phyloP scores from a whole-genome alignment of 1,140 invertebrate genomes.

The Drosophila sechellia region DNA sequence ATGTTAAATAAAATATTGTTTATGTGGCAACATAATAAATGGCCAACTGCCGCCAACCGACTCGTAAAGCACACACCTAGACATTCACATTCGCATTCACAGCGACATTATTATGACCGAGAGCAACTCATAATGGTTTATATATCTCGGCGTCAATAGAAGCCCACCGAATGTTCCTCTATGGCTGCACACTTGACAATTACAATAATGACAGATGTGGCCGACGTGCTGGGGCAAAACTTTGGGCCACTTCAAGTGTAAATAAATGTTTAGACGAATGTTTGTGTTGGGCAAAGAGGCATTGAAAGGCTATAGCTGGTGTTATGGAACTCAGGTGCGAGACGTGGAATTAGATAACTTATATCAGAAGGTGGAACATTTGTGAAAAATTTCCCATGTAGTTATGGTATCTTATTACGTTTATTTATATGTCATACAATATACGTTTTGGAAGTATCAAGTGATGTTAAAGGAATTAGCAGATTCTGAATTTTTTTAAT shows the following conservation, averaged over 20 bases:
- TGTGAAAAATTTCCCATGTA: too few relatives aligned
- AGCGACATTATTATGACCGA: conserved; percentile 52
- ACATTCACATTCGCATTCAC: conserved; percentile 44
- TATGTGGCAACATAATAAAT: conserved; percentile 82
- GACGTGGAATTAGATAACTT: conserved; percentile 6
- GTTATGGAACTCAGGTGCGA: conserved; percentile 4
- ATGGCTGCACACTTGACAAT: conserved; percentile 46
- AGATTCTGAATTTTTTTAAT: too few relatives aligned
- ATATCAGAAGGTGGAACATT: not conserved
- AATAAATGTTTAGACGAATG: conserved; percentile 49
- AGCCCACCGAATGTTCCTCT: conserved; percentile 33
- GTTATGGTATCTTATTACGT: not conserved
- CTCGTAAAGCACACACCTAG: conserved; percentile 70
- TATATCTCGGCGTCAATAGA: conserved; percentile 52
- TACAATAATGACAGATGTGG: conserved; percentile 74
- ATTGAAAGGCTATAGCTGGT: conserved; percentile 10
- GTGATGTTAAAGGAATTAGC: too few relatives aligned
- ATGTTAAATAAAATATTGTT: conserved; percentile 83
- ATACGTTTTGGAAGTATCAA: too few relatives aligned
- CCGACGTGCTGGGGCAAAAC: conserved; percentile 41
- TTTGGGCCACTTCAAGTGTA: conserved; percentile 41
- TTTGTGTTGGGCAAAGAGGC: conserved; percentile 35
- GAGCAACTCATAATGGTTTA: conserved; percentile 61
- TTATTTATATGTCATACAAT: not conserved
- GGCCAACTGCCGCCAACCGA: conserved; percentile 69